phyloP scores from a whole-genome alignment of 2,797 vertebrate species.

The Urosaurus nigricauda region DNA sequence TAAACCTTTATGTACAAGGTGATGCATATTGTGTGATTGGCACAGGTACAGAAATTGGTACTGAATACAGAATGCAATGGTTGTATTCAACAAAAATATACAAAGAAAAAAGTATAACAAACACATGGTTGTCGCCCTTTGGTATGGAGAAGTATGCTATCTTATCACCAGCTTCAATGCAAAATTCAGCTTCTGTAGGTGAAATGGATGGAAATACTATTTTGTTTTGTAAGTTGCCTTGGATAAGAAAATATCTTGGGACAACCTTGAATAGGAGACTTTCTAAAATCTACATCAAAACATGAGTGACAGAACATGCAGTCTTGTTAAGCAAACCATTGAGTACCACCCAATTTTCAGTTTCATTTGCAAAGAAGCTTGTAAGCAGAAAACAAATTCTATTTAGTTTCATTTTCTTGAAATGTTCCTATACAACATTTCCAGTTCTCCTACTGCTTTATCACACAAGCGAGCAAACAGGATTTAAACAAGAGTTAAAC shows the following conservation, averaged over 20 bases:
- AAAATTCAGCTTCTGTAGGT: too few species aligned
- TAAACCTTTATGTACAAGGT: background rate
- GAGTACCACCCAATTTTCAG: background rate
- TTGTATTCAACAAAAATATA: background rate
- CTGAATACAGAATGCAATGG: background rate
- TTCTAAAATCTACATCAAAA: background rate
- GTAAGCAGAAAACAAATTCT: background rate
- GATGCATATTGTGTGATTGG: background rate
- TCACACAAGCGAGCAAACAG: too few species aligned
- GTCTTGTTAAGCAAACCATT: background rate
- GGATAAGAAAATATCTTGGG: too few species aligned
- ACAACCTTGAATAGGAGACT: background rate
- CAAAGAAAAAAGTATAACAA: background rate
- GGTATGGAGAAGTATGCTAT: too few species aligned
- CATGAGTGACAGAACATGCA: background rate
- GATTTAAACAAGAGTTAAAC: too few species aligned
- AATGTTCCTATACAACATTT: background rate
- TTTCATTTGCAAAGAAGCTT: background rate
- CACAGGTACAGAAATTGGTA: background rate
- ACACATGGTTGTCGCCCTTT: too few species aligned
- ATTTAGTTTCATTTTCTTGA: background rate
- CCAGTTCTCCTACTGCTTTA: background rate
- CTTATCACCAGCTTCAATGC: too few species aligned
- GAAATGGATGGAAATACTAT: too few species aligned
- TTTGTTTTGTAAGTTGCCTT: too few species aligned